These are phyloP conservation scores for Corythornis madagascariensis DNA, from an alignment of 2,113 vertebrate species.

Conservation along the genomic window DNA sequence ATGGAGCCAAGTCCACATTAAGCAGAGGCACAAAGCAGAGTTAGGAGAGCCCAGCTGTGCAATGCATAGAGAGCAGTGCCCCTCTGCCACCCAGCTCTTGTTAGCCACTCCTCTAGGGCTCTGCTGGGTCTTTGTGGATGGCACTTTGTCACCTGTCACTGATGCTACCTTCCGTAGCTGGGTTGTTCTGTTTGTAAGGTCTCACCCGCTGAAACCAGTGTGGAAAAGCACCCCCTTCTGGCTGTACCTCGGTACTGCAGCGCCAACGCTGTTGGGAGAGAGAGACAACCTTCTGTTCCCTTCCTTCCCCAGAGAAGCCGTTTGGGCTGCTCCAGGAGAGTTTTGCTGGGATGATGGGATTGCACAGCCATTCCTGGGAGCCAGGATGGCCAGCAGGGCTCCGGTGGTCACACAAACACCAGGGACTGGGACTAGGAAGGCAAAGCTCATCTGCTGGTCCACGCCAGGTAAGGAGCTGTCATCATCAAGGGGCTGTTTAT, in stretches of 20 bases:
- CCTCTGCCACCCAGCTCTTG: not conserved
- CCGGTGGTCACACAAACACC: accelerated
- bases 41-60: not conserved
- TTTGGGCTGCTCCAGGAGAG: not conserved
- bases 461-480: not conserved
- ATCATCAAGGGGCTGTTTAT: not conserved
- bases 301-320: not conserved
- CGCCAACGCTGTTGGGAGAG: not conserved
- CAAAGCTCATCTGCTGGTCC: not conserved
- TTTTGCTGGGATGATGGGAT: not conserved
- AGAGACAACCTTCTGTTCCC: not conserved
- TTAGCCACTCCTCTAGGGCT: not conserved
- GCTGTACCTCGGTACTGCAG: not conserved
- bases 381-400: not conserved
- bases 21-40: not conserved
- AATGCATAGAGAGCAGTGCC: accelerated
- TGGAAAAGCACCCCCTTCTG: not conserved
- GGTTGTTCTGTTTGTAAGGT: not conserved
- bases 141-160: not conserved
- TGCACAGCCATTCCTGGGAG: accelerated
- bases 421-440: not conserved
- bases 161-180: not conserved
- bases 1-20: not conserved
- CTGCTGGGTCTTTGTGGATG: not conserved
- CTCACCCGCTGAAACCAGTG: not conserved